Base-by-base conservation (phyloP, 1,140 invertebrate species). In the Antheraea mylitta region DNA sequence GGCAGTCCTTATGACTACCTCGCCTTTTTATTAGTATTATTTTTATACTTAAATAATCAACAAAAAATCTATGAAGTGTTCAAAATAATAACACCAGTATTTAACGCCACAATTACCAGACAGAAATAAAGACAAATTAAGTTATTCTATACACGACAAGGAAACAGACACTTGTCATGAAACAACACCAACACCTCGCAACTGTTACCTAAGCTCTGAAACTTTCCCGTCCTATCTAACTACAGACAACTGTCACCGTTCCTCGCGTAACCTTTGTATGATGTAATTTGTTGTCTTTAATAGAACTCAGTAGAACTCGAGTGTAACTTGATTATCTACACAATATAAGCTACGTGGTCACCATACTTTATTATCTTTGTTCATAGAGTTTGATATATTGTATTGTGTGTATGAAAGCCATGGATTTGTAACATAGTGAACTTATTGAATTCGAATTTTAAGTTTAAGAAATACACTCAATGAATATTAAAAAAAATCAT, bases 341-440 rank as follows among this genome's bases (percentile, higher is more conserved):
- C 45, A 53, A 53, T n/a, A 13, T 2, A 53, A 53, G 45, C 45
- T 9, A 16, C 30, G 8, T 65, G n/a, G n/a, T 38, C 58, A 68
- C 22, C 38, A 68, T 68, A 60, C 61, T 66, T 68, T 68, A 42
- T 72, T 68, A 13, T 38, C 66, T 13, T 53, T 53, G 16, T 53
- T n/a, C 16, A 53, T 53, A 16, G 0, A 53, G 16, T 16, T 53
- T 53, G 11, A 53, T 53, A 62, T 42, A 30, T 53, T 67, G 64
- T 30, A 48, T 18, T 60, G 7, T 42, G 11, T 42, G 1, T 9
- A 9, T 42, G 38, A 9, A 42, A 0, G 7, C 3, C 38, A 42
- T 30, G 22, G 4, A 30, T 30, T 30, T 30, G 22, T 30, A 30
- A 30, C 22, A 2, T 30, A 4, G 1, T 4, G n/a, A n/a, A 2